Evolutionary conservation across 2,797 vertebrate genomes (phyloP), one percentile per base, ranked within the genome.

Genomic region (Crocodylus rhombifer): DNA sequence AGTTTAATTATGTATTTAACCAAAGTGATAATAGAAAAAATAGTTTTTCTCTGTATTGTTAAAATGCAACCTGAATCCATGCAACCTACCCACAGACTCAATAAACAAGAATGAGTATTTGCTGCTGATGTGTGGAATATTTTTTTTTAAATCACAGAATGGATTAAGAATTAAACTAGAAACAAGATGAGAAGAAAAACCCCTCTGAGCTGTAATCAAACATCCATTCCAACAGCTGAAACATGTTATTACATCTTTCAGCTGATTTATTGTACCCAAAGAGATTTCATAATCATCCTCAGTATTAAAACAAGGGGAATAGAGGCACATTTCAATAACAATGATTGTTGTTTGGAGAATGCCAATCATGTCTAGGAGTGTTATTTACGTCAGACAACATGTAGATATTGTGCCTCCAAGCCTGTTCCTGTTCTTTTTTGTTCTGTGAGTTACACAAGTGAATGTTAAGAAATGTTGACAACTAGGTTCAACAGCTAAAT

Each of bases 301-400:
- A 94, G 96, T 97, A 97, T 97, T 98, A 97, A 98, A 98, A 97
- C 96, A 98, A 97, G 96, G 97, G 97, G 98, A 98, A 98, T 98
- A 98, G 97, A 98, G 97, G 97, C 97, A 98, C 98, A 98, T 98
- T 98, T 98, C 98, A 99, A 98, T 98, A 98, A 98, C 98, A 98
- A 97, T 98, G 98, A 98, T 98, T 98, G 97, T 98, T 98, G 97
- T 97, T 98, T 97, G 97, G 98, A 98, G 98, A 98, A 98, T 98
- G 97, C 97, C 96, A 97, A 67, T 97, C 96, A 96, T 97, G 97
- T 97, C 95, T 95, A 94, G 97, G 91, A 98, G 97, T 96, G 97
- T 98, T 98, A 97, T 97, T 95, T 96, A 97, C 94, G 89, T 97
- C 97, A 97, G 97, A 98, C 97, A 97, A 94, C 97, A 98, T 98